A percentile compares a stretch with the other conserved stretches of the same genome.
Evolutionary conservation across 2,888 invertebrate genomes (phyloP).

Genomic region (Crossocerus cetratus): DNA sequence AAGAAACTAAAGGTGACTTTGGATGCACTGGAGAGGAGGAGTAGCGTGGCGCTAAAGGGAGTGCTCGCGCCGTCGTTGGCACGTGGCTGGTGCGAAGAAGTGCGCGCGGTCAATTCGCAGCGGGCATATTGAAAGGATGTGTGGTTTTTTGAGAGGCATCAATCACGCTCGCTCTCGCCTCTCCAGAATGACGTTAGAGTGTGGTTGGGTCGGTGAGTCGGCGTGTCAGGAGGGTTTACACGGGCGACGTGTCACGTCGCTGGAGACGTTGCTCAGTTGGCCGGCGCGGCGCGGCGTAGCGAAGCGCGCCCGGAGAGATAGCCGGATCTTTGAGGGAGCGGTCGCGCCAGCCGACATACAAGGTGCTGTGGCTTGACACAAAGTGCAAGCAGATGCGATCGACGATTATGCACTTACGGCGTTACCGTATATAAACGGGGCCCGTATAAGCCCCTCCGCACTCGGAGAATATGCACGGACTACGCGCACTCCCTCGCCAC

Average conservation of each 20-base stretch:
- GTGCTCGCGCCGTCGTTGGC: neutral
- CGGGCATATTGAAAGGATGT: neutral
- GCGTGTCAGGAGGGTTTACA: constrained; percentile 23
- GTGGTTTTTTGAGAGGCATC: neutral
- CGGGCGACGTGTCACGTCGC: constrained; percentile 42
- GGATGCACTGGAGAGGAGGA: too few relatives aligned
- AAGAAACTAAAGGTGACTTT: too few relatives aligned
- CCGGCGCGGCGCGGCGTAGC: too few relatives aligned
- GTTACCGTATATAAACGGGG: constrained; percentile 72
- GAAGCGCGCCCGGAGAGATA: constrained; percentile 28
- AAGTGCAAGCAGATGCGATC: constrained; percentile 77
- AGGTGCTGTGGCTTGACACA: constrained; percentile 74
- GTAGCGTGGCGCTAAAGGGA: too few relatives aligned
- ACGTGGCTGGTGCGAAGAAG: constrained; percentile 1
- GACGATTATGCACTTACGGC: constrained; percentile 76
- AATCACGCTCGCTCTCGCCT: neutral
- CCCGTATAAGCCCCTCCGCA: constrained; percentile 57
- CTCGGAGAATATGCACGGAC: constrained; percentile 14
- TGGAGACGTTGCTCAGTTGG: constrained; percentile 23
- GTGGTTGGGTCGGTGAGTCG: neutral
- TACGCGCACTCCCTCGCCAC: constrained; percentile 32
- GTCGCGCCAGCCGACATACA: constrained; percentile 62
- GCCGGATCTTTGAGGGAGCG: constrained; percentile 62
- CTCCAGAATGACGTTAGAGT: neutral
- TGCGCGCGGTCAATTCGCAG: neutral